A percentile compares a stretch with the other conserved stretches of the same genome.
Conservation (phyloP, 2,113 vertebrate species). For the Noctilio leporinus region DNA sequence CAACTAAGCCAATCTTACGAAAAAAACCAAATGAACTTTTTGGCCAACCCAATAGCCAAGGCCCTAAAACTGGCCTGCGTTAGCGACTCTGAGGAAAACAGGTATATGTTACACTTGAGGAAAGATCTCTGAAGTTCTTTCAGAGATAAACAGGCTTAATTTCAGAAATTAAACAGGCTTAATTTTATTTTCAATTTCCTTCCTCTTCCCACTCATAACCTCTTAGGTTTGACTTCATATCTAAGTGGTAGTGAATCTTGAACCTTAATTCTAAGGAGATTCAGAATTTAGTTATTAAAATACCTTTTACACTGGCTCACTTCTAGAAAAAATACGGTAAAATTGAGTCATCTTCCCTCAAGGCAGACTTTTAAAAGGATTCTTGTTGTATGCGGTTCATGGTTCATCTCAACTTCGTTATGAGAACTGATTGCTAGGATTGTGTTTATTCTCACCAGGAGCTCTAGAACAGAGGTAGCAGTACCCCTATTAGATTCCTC, state of each 20-base stretch:
- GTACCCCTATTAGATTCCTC: not conserved
- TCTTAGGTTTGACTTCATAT: not conserved
- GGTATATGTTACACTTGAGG: not conserved
- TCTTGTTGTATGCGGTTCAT: not conserved
- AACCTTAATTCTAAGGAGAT: constrained; percentile 35
- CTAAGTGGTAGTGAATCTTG: constrained; percentile 18
- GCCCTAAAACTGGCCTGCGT: not conserved
- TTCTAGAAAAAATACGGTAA: constrained; percentile 52
- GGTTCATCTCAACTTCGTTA: constrained; percentile 38
- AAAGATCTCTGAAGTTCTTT: not conserved
- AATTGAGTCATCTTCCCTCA: constrained; percentile 45
- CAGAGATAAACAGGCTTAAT: not conserved
- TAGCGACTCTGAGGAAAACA: not conserved
- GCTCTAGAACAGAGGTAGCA: constrained; percentile 47
- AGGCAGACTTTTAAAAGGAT: constrained; percentile 45
- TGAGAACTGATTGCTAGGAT: constrained; percentile 3
- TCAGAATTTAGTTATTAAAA: constrained; percentile 48
- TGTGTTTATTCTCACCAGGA: constrained; percentile 18
- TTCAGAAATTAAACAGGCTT: not conserved
- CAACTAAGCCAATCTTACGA: no score
- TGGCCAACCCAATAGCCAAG: not conserved
- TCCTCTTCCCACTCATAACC: not conserved
- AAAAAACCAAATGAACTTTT: no score
- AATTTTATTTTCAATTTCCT: not conserved
- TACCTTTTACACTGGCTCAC: constrained; percentile 41